Conservation (phyloP, 2,113 vertebrate genomes). For the Xiphophorus couchianus region DNA sequence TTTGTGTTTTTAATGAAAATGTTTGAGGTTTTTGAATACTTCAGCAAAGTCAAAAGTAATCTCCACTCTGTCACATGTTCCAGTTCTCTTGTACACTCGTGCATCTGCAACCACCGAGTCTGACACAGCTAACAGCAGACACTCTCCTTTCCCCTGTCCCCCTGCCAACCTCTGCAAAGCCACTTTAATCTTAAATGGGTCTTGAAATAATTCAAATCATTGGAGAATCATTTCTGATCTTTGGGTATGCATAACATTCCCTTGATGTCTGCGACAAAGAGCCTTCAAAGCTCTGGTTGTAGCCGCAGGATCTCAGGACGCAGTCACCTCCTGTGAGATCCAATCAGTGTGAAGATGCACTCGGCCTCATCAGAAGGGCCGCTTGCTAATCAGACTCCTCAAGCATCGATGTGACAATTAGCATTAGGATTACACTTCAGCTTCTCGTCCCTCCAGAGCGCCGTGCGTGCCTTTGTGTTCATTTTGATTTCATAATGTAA, state of each 20-base stretch:
- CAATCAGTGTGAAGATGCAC: conserved; percentile 58
- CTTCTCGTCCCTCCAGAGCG: conserved; percentile 9
- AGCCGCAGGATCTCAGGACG: conserved; percentile 36
- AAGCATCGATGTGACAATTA: conserved; percentile 56
- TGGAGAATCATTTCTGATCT: neutral
- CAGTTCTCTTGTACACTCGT: no score
- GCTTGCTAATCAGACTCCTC: conserved; percentile 56
- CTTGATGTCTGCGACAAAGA: conserved; percentile 26
- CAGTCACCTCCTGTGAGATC: conserved; percentile 50
- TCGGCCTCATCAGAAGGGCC: conserved; percentile 49
- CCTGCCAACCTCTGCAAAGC: neutral
- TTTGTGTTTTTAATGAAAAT: no score
- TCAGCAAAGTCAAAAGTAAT: no score
- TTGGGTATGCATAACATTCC: conserved; percentile 13
- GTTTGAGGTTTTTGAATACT: no score
- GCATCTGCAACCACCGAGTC: no score
- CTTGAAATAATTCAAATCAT: conserved; percentile 6
- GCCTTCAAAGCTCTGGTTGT: conserved; percentile 14
- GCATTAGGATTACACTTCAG: conserved; percentile 42
- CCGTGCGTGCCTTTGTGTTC: conserved; percentile 14
- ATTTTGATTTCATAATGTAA: conserved; percentile 27
- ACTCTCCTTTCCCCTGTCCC: no score
- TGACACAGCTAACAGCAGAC: no score
- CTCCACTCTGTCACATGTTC: no score
- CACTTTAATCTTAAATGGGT: conserved; percentile 15